These are phyloP conservation scores for Drosophila tristis DNA, from an alignment of 1,140 invertebrate genomes.

Conservation along the genomic window DNA sequence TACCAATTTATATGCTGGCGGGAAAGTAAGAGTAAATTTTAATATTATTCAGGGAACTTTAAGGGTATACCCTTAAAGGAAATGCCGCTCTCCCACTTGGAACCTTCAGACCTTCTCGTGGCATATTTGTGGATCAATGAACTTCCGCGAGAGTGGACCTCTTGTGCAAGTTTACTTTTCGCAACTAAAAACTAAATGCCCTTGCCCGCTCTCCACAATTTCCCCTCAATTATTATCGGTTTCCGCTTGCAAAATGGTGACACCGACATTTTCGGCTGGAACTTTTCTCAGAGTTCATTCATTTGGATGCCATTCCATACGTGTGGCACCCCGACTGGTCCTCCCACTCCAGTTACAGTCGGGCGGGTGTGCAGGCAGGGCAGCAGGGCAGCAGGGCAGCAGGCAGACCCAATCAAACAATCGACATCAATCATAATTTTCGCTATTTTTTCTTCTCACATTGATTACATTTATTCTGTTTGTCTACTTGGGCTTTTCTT, in stretches of 20 bases:
- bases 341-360: background rate
- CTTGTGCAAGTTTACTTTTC: background rate
- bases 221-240: background rate
- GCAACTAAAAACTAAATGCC: too few relatives aligned
- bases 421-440: slow-evolving; percentile 82
- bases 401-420: slow-evolving; percentile 70
- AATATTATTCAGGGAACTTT: too few relatives aligned
- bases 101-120: too few relatives aligned
- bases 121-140: too few relatives aligned
- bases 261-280: background rate
- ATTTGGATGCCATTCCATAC: slow-evolving; percentile 3
- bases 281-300: background rate
- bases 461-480: slow-evolving; percentile 72
- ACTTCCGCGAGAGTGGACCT: too few relatives aligned
- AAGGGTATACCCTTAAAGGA: too few relatives aligned
- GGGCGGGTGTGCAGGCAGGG: too few relatives aligned
- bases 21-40: background rate
- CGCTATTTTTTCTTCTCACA: slow-evolving; percentile 63
- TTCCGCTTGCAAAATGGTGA: slow-evolving; percentile 8
- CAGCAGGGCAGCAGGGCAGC: too few relatives aligned
- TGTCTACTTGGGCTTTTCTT: slow-evolving; percentile 36
- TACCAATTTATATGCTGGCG: background rate
- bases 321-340: background rate
- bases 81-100: too few relatives aligned
- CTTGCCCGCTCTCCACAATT: background rate